Conservation (phyloP, 2,797 vertebrate genomes). For the Falco rusticolus region DNA sequence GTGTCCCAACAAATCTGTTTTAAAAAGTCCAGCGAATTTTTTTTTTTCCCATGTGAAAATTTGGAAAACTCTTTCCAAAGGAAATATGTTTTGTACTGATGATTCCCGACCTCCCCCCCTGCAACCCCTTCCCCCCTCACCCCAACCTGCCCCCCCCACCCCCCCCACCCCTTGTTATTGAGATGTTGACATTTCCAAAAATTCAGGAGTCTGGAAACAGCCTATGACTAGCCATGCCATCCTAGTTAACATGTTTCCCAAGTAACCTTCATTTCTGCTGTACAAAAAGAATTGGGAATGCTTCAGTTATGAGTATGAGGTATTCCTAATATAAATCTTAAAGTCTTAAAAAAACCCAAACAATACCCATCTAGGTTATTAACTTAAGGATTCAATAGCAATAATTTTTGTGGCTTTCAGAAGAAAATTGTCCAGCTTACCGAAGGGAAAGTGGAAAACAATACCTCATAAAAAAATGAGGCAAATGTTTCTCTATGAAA, state of each 20-base stretch:
- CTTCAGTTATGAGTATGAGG: background rate
- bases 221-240: background rate
- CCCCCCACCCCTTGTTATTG: background rate
- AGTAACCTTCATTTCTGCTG: background rate
- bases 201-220: background rate
- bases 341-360: background rate
- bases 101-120: too few species aligned
- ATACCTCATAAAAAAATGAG: background rate
- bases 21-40: background rate
- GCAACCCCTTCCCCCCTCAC: rapidly evolving
- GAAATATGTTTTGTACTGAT: background rate
- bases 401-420: background rate
- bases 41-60: background rate
- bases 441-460: background rate
- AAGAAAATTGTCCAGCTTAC: background rate
- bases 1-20: background rate
- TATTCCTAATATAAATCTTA: background rate
- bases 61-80: background rate
- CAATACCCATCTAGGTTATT: background rate
- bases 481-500: background rate
- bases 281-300: background rate
- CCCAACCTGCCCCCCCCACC: too few species aligned
- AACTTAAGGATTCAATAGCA: background rate
- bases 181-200: background rate
- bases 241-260: background rate